Percentiles rank a stretch among this genome's conserved stretches.
Evolutionary conservation across 2,113 vertebrate genomes (phyloP).

Genomic region (Caranx ignobilis): DNA sequence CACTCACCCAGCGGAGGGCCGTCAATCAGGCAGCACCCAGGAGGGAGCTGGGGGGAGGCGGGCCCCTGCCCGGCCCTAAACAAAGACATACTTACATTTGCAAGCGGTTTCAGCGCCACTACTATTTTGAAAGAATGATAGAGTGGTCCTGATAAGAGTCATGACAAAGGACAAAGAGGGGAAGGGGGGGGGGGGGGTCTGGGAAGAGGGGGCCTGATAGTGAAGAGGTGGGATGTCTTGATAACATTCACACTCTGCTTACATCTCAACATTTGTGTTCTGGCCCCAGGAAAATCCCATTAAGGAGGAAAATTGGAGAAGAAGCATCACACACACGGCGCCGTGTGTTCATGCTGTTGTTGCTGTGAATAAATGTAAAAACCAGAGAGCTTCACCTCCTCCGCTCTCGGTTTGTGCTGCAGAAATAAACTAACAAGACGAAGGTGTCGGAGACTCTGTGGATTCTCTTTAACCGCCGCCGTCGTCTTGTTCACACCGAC

Average conservation of each 20-base stretch:
- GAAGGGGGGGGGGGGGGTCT: conserved; percentile 68
- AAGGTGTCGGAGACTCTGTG: conserved; percentile 72
- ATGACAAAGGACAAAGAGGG: conserved; percentile 82
- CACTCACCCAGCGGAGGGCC: conserved; percentile 84
- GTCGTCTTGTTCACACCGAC: conserved; percentile 76
- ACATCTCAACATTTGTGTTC: conserved; percentile 82
- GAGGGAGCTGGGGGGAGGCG: conserved; percentile 75
- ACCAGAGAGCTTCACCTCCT: neutral
- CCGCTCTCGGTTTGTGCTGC: conserved; percentile 11
- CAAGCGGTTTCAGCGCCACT: conserved; percentile 78
- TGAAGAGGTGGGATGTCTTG: conserved; percentile 80
- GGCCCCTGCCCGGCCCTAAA: conserved; percentile 70
- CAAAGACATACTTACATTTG: conserved; percentile 85
- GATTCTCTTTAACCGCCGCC: conserved; percentile 76
- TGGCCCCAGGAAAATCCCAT: conserved; percentile 78
- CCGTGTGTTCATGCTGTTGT: too few relatives aligned
- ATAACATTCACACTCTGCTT: conserved; percentile 84
- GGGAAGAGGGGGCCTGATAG: conserved; percentile 68
- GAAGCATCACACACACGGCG: too few relatives aligned
- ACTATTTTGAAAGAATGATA: conserved; percentile 83
- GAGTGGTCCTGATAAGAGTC: conserved; percentile 85
- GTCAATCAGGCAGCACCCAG: conserved; percentile 83
- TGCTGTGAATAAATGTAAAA: too few relatives aligned
- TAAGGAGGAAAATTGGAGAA: conserved; percentile 62
- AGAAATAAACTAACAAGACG: conserved; percentile 82